Conservation (phyloP, 2,888 invertebrate species). For the Yponomeuta plumbellus region DNA sequence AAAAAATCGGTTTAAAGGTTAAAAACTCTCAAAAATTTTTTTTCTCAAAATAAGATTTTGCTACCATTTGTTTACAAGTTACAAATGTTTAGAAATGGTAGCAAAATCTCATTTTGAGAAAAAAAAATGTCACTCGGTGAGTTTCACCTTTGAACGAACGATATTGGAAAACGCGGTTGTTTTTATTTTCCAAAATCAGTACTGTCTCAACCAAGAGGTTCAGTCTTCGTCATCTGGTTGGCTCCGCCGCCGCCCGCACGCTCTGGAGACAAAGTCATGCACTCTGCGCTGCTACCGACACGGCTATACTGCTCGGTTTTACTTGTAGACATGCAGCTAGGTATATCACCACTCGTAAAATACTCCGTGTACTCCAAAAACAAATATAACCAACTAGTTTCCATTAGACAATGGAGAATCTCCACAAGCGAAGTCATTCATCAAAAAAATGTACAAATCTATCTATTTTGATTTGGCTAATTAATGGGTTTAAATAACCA, state of each 20-base stretch:
- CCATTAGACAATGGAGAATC: constrained; percentile 40
- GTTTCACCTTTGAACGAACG: background rate
- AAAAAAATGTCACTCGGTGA: too few species aligned
- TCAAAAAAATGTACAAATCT: constrained; percentile 44
- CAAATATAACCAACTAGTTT: background rate
- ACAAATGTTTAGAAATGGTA: too few species aligned
- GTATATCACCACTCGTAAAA: constrained; percentile 19
- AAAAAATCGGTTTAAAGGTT: too few species aligned
- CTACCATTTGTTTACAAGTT: too few species aligned
- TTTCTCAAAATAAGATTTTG: too few species aligned
- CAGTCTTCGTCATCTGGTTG: constrained; percentile 16
- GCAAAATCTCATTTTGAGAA: too few species aligned
- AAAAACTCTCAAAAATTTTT: too few species aligned
- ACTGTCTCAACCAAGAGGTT: background rate
- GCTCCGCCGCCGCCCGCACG: background rate
- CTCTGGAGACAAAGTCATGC: constrained; percentile 39
- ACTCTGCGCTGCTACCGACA: constrained; percentile 49
- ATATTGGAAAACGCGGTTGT: background rate
- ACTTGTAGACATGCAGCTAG: constrained; percentile 58
- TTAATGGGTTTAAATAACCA: background rate
- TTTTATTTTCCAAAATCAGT: background rate
- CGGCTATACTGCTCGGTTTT: constrained; percentile 27
- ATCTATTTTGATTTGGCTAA: constrained; percentile 29
- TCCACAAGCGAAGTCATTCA: constrained; percentile 44
- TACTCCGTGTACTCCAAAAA: constrained; percentile 5